phyloP scores from a whole-genome alignment of 2,113 vertebrate genomes.

The Callospermophilus lateralis region DNA sequence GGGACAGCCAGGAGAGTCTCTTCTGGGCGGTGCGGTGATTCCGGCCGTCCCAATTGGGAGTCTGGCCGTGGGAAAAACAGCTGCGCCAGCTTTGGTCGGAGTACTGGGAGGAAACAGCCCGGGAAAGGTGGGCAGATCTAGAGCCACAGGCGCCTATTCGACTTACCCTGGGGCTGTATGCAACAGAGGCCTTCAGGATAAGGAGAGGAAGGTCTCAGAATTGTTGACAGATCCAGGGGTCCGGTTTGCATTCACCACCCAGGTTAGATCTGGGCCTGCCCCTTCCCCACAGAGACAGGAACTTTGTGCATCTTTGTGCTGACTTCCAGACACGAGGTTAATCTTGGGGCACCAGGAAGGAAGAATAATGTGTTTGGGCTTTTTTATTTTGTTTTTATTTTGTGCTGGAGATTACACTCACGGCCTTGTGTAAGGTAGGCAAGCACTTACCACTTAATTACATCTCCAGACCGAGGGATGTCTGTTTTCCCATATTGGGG shows the following conservation, averaged over 20 bases:
- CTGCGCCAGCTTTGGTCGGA: not conserved
- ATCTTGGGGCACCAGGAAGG: not conserved
- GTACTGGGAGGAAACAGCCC: not conserved
- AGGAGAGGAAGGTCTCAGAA: not conserved
- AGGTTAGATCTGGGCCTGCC: not conserved
- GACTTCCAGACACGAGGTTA: not conserved
- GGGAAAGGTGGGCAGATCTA: not conserved
- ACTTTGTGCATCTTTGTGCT: not conserved
- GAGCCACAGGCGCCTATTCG: not conserved
- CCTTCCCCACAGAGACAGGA: not conserved
- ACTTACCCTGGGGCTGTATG: not conserved
- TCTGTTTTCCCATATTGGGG: not conserved
- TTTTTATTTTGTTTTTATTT: not conserved
- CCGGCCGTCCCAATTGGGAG: not conserved
- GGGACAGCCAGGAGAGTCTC: rapidly evolving
- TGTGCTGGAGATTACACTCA: not conserved
- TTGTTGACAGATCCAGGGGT: not conserved
- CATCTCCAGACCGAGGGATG: not conserved
- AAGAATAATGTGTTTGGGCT: not conserved
- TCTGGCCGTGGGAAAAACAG: not conserved
- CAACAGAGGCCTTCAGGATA: not conserved
- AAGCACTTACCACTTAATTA: not conserved
- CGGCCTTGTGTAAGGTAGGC: not conserved
- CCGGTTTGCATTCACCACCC: not conserved
- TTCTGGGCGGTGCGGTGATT: not conserved